A percentile compares a stretch with the other conserved stretches of the same genome.
phyloP scores from a whole-genome alignment of 1,140 invertebrate species.

The Drosophila biarmipes region DNA sequence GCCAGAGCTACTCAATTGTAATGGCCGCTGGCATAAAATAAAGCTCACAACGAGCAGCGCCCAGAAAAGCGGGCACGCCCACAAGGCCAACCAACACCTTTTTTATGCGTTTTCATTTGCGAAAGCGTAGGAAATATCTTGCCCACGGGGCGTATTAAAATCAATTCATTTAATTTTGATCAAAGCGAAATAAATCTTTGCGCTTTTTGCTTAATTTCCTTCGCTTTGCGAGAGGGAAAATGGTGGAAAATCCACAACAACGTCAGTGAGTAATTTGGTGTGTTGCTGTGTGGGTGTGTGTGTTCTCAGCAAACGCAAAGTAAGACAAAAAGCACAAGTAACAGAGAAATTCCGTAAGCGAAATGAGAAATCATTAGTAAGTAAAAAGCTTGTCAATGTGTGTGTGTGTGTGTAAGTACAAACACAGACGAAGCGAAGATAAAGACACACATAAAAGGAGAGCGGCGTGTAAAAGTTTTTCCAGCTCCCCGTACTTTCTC shows the following conservation, averaged over 20 bases:
- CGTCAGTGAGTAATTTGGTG: constrained; percentile 74
- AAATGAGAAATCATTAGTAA: constrained; percentile 83
- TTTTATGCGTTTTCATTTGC: constrained; percentile 81
- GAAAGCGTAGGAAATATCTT: constrained; percentile 77
- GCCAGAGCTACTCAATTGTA: constrained; percentile 58
- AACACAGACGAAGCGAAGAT: constrained; percentile 42
- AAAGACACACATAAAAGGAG: constrained; percentile 73
- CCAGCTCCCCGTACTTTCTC: constrained; percentile 47
- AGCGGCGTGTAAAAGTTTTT: constrained; percentile 74
- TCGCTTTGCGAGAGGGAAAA: constrained; percentile 48
- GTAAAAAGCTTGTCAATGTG: constrained; percentile 69
- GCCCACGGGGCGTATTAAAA: constrained; percentile 83
- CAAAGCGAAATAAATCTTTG: constrained; percentile 83
- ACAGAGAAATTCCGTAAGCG: constrained; percentile 75
- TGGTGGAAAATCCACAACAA: constrained; percentile 77
- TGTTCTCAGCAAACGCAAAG: constrained; percentile 36
- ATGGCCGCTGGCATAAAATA: constrained; percentile 57
- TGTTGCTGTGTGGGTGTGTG: not conserved
- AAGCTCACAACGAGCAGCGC: constrained; percentile 38
- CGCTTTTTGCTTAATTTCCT: constrained; percentile 83
- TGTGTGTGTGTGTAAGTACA: constrained; percentile 45
- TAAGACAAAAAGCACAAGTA: constrained; percentile 80
- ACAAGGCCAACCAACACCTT: constrained; percentile 52
- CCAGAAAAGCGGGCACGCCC: constrained; percentile 46
- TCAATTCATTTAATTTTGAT: constrained; percentile 84